Evolutionary conservation across 1,140 invertebrate species (phyloP).

Genomic region (Tribolium madens): DNA sequence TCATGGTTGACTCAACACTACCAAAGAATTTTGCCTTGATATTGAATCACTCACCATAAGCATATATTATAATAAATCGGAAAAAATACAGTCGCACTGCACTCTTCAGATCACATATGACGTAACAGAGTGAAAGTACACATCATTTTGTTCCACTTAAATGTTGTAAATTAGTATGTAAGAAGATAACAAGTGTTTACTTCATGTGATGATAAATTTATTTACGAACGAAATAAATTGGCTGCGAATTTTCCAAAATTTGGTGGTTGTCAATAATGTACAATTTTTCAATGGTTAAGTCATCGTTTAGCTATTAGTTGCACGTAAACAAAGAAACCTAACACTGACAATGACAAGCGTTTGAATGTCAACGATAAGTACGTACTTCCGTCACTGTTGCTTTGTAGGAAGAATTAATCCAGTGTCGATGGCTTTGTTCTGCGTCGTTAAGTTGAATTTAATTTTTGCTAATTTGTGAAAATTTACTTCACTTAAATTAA

Average conservation of each 20-base stretch:
- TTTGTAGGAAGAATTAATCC: constrained; percentile 17
- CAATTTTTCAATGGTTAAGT: background rate
- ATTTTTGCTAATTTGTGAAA: background rate
- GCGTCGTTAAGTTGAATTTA: background rate
- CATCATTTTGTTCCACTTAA: background rate
- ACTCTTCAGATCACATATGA: background rate
- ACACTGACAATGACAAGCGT: constrained; percentile 33
- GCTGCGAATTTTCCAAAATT: background rate
- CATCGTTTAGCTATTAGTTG: background rate
- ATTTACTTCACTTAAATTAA: too few relatives aligned
- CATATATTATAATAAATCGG: background rate
- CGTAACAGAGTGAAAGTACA: background rate
- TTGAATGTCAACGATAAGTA: constrained; percentile 24
- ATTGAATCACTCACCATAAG: background rate
- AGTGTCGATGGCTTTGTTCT: background rate
- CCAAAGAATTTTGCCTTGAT: constrained; percentile 11
- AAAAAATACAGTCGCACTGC: background rate
- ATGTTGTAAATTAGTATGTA: background rate
- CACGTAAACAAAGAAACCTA: constrained; percentile 27
- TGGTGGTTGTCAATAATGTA: background rate
- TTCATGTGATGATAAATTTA: background rate
- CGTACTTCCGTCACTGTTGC: constrained; percentile 2
- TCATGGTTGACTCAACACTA: constrained; percentile 1
- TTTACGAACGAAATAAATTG: background rate
- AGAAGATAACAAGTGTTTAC: background rate